Conservation (phyloP, 2,888 invertebrate species). For the Coenonympha arcania region DNA sequence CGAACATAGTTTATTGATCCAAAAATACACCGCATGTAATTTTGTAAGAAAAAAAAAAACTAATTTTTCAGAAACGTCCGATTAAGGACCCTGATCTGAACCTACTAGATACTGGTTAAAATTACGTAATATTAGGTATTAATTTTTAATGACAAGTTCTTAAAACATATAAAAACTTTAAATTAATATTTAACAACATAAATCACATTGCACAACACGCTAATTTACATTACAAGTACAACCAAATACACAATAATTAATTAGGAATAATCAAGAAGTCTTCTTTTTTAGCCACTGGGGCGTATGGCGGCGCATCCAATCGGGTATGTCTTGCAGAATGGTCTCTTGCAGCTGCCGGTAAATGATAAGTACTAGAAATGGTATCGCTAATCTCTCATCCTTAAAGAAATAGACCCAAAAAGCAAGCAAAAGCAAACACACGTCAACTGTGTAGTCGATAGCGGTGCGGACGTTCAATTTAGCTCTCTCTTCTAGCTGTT, state of each 20-base stretch:
- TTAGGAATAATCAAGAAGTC: slow-evolving; percentile 61
- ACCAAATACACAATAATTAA: slow-evolving; percentile 56
- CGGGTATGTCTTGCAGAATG: slow-evolving; percentile 73
- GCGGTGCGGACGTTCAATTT: slow-evolving; percentile 79
- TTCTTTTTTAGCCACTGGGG: slow-evolving; percentile 64
- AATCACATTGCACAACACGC: slow-evolving; percentile 63
- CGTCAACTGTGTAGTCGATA: slow-evolving; percentile 82
- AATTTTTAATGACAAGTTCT: slow-evolving; percentile 30
- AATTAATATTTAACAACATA: slow-evolving; percentile 41
- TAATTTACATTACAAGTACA: slow-evolving; percentile 55
- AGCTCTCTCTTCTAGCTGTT: slow-evolving; percentile 76
- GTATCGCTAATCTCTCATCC: slow-evolving; percentile 85
- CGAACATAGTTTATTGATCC: slow-evolving; percentile 38
- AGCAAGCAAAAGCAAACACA: slow-evolving; percentile 82
- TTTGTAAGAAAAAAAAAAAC: slow-evolving; percentile 42
- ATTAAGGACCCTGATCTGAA: slow-evolving; percentile 38
- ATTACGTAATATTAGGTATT: slow-evolving; percentile 16
- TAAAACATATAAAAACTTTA: slow-evolving; percentile 39
- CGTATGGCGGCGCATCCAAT: slow-evolving; percentile 66
- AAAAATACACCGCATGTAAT: slow-evolving; percentile 32
- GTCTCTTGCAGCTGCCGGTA: slow-evolving; percentile 84
- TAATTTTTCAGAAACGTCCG: slow-evolving; percentile 34
- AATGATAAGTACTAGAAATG: slow-evolving; percentile 82
- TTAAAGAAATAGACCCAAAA: slow-evolving; percentile 88
- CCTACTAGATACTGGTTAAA: slow-evolving; percentile 46